A percentile compares a stretch with the other conserved stretches of the same genome.
phyloP scores from a whole-genome alignment of 2,113 vertebrate species.

The Silurus meridionalis region DNA sequence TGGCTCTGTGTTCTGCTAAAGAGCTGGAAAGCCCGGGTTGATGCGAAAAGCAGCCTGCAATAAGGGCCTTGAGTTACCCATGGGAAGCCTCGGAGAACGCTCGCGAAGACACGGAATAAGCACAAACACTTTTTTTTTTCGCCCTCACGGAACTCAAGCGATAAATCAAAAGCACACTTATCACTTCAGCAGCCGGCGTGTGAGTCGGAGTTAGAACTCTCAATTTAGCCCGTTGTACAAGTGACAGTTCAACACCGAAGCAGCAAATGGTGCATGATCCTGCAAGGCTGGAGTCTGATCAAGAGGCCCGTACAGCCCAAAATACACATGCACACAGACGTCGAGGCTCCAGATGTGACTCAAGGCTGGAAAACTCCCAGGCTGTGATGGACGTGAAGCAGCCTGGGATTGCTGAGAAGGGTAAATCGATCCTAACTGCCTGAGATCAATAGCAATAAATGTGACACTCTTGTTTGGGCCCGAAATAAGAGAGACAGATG shows the following conservation, averaged over 20 bases:
- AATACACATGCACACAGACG: constrained; percentile 22
- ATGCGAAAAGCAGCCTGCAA: constrained; percentile 45
- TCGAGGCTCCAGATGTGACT: constrained; percentile 36
- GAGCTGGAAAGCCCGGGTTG: constrained; percentile 12
- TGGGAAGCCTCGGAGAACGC: constrained; percentile 3
- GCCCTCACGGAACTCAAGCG: constrained; percentile 5
- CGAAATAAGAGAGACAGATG: neutral
- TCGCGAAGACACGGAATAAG: constrained; percentile 24
- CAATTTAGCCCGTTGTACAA: constrained; percentile 18
- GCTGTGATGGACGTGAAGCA: constrained; percentile 56
- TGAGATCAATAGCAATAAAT: constrained; percentile 66
- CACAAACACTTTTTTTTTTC: constrained; percentile 18
- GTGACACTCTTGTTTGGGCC: constrained; percentile 29
- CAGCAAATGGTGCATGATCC: constrained; percentile 12
- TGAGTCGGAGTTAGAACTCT: constrained; percentile 8
- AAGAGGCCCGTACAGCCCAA: constrained; percentile 24
- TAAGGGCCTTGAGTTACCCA: constrained; percentile 1
- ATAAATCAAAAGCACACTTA: constrained; percentile 40
- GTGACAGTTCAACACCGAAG: neutral
- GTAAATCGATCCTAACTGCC: constrained; percentile 62
- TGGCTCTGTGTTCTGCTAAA: constrained; percentile 4
- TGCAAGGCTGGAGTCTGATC: constrained; percentile 2
- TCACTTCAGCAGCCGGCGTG: constrained; percentile 37
- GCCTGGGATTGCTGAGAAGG: constrained; percentile 39
- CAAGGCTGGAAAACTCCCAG: constrained; percentile 34